A percentile compares a stretch with the other conserved stretches of the same genome.
Conservation (phyloP, 2,888 invertebrate species). For the Chouioia cunea region DNA sequence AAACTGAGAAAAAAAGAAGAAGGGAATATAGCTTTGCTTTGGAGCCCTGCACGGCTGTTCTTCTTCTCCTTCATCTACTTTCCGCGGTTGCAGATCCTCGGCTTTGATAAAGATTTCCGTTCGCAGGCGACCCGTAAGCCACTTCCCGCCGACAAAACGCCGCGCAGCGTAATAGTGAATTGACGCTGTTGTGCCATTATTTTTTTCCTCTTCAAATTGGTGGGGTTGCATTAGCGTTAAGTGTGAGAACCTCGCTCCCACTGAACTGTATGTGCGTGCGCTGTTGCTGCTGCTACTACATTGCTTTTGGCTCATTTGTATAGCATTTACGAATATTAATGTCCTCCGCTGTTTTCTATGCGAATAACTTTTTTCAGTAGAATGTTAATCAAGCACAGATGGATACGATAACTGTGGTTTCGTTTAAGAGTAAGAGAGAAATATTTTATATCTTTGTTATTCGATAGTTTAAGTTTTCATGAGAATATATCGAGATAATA, state of each 20-base stretch:
- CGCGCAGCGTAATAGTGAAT: conserved; percentile 13
- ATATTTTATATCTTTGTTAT: too few species aligned
- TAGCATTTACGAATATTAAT: too few species aligned
- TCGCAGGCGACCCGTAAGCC: conserved; percentile 27
- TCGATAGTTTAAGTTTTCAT: too few species aligned
- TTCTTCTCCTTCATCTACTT: neutral
- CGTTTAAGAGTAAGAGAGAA: too few species aligned
- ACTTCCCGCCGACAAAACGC: conserved; percentile 22
- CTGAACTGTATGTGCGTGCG: too few species aligned
- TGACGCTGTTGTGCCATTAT: conserved; percentile 1
- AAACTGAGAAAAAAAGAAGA: neutral
- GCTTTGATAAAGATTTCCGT: conserved; percentile 41
- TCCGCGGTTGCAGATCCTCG: conserved; percentile 13
- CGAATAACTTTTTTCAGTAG: too few species aligned
- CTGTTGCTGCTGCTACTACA: too few species aligned
- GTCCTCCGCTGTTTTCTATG: too few species aligned
- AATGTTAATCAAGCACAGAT: too few species aligned
- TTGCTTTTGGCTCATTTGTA: too few species aligned
- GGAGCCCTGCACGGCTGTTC: neutral
- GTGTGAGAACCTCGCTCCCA: conserved; percentile 32
- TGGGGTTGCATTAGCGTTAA: conserved; percentile 9
- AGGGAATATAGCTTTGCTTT: neutral
- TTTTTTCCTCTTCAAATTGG: conserved; percentile 20
- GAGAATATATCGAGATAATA: too few species aligned
- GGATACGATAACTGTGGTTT: too few species aligned